Percentiles rank a stretch among this genome's conserved stretches.
phyloP scores from a whole-genome alignment of 2,797 vertebrate species.

The Acanthurus leucopareius region DNA sequence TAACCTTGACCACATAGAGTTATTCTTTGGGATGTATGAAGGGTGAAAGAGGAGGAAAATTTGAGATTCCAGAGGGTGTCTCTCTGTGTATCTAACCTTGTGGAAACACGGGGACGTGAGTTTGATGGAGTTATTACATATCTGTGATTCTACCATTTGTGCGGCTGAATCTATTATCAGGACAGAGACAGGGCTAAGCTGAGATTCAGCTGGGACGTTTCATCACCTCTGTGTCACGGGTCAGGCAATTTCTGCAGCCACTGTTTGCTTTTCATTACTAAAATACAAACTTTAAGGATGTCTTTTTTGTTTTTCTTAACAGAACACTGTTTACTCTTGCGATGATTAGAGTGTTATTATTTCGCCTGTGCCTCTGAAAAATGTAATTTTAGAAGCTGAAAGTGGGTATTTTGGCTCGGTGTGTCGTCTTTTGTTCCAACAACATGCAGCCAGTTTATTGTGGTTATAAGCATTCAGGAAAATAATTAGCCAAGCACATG shows the following conservation, averaged over 20 bases:
- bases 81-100: slow-evolving; percentile 84
- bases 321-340: slow-evolving; percentile 74
- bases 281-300: slow-evolving; percentile 84
- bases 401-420: slow-evolving; percentile 54
- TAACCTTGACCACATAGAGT: slow-evolving; percentile 80
- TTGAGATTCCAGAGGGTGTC: slow-evolving; percentile 83
- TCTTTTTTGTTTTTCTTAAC: slow-evolving; percentile 72
- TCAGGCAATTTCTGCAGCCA: slow-evolving; percentile 79
- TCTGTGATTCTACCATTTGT: slow-evolving; percentile 77
- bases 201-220: slow-evolving; percentile 78
- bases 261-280: slow-evolving; percentile 89
- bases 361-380: slow-evolving; percentile 71
- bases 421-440: slow-evolving; percentile 53
- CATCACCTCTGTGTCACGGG: slow-evolving; percentile 79
- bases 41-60: slow-evolving; percentile 73
- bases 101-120: slow-evolving; percentile 87
- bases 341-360: slow-evolving; percentile 79
- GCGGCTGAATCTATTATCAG: slow-evolving; percentile 80
- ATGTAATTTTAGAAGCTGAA: slow-evolving; percentile 63
- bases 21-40: slow-evolving; percentile 77
- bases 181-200: slow-evolving; percentile 67
- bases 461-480: slow-evolving; percentile 60
- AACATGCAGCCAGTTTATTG: slow-evolving; percentile 64
- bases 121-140: slow-evolving; percentile 88
- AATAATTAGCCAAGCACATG: slow-evolving; percentile 67